Evolutionary conservation across 2,797 vertebrate species (phyloP).

Genomic region (Oryzias sinensis): DNA sequence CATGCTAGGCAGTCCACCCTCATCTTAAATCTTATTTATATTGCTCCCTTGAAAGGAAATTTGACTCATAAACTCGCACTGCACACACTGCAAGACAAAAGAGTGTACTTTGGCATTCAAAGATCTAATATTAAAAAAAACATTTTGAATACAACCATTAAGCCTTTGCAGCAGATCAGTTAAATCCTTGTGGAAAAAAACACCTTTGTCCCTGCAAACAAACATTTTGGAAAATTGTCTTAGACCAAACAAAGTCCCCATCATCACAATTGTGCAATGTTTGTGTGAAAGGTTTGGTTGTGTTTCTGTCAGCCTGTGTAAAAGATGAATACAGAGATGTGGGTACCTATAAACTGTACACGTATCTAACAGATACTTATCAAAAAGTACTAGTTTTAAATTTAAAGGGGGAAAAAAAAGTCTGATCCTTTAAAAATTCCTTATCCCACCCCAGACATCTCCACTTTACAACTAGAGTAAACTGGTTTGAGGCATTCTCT

Average conservation of each 20-base stretch:
- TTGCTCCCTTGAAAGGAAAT: slow-evolving; percentile 38
- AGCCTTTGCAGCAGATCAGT: slow-evolving; percentile 25
- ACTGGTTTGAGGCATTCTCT: slow-evolving; percentile 82
- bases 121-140: slow-evolving; percentile 22
- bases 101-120: slow-evolving; percentile 14
- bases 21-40: slow-evolving; percentile 46
- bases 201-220: slow-evolving; percentile 28
- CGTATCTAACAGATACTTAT: slow-evolving; percentile 5
- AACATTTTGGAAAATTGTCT: slow-evolving; percentile 33
- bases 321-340: slow-evolving; percentile 3
- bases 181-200: slow-evolving; percentile 18
- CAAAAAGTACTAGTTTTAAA: slow-evolving; percentile 15
- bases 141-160: slow-evolving; percentile 8
- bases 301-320: background rate
- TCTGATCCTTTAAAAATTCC: slow-evolving; percentile 75
- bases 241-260: slow-evolving; percentile 28
- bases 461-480: slow-evolving; percentile 81
- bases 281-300: slow-evolving; percentile 4
- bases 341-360: background rate
- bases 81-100: slow-evolving; percentile 3
- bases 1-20: slow-evolving; percentile 41
- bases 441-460: slow-evolving; percentile 72
- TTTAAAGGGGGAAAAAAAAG: slow-evolving; percentile 31
- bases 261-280: slow-evolving; percentile 21
- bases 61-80: slow-evolving; percentile 15